Base-by-base conservation (phyloP, 2,797 vertebrate species). In the Euthynnus affinis region DNA sequence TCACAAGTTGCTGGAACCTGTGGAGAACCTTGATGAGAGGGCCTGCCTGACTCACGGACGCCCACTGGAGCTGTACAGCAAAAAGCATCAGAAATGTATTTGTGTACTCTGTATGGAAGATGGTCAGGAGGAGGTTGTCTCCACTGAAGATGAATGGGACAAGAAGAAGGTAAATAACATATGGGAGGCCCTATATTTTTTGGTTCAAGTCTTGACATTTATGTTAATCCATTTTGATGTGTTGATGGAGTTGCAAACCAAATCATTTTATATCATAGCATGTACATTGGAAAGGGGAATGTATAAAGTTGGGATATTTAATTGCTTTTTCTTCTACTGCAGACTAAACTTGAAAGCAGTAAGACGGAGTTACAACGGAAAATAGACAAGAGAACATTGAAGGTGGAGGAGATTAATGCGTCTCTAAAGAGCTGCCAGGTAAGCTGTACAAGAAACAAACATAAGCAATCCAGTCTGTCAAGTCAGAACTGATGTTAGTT, bases 61-160 rank as follows among this genome's bases (percentile, higher is more conserved):
- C 1, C 89, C 93, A 10, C 70, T 94, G 40, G 93, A 94, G 85
- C 87, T 95, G 58, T 96, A 92, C 89, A 90, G 64, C 83, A 79
- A 70, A 6, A 42, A 12, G 23, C 49, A 22, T 23, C 67, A 75
- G 52, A 71, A 1, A 10, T 94, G 93, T 49, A 84, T 95, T 61
- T 95, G 95, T 63, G 78, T 84, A 6, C 64, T 18, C 7, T 95
- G 94, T 44, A 56, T 94, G 57, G 64, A 89, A n/a, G 73, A 69
- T 13, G 67, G 59, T 12, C 69, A 75, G 6, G 80, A 87, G 13
- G 77, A 83, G 9, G 73, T 94, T 1, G 86, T 95, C 20, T 71
- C 91, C 2, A 76, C 49, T 3, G 89, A 94, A 18, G 80, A 71
- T 0, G 93, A 93, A 69, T 92, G 91, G 75, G 2, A 48, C 8